Evolutionary conservation across 1,140 invertebrate genomes (phyloP), one percentile per base, ranked within the genome.

Genomic region (Cotesia glomerata): DNA sequence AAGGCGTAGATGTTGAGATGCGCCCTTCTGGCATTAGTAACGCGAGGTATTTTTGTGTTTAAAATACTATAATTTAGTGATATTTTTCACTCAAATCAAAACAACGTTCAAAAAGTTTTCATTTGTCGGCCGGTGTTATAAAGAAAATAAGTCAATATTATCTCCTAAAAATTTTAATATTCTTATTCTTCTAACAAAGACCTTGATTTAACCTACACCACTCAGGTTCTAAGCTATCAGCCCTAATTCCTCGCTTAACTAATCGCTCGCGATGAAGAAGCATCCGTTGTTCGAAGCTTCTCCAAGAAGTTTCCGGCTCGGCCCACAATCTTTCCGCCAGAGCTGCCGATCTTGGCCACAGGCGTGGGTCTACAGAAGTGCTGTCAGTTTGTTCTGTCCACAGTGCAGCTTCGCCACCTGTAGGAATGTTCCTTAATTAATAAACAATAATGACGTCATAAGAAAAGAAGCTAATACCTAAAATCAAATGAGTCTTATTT

Each of bases 191-290:
- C 26, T 26, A 26, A 26, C 26, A 26, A 26, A 26, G 26, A 26
- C 92, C 91, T 85, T 94, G 90, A 82, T 95, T 93, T 78, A 94
- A 92, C 72, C 91, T 85, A 80, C 95, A 96, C 93, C 94, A 95
- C 80, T 94, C 90, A 0, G 95, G 95, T 81, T 95, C 88, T 32
- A 95, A 76, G 1, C 90, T 89, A 74, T 95, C 93, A 0, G 93
- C 88, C 14, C 88, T 73, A 45, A 95, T 88, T 5, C 93, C 93
- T 76, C 90, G 86, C 71, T 89, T 84, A 0, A 93, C 89, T 11
- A 95, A 80, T 72, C 93, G 88, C 75, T 95, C 90, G 13, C 94
- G 90, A 78, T 92, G 90, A 75, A 78, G 81, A 9, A 95, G 86
- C 84, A 95, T 91, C 56, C 94, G 87, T 1, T 89, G 82, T 81